A percentile compares a stretch with the other conserved stretches of the same genome.
These are phyloP conservation scores for Leucophenga maculata DNA, from an alignment of 2,888 invertebrate species.

Conservation along the genomic window DNA sequence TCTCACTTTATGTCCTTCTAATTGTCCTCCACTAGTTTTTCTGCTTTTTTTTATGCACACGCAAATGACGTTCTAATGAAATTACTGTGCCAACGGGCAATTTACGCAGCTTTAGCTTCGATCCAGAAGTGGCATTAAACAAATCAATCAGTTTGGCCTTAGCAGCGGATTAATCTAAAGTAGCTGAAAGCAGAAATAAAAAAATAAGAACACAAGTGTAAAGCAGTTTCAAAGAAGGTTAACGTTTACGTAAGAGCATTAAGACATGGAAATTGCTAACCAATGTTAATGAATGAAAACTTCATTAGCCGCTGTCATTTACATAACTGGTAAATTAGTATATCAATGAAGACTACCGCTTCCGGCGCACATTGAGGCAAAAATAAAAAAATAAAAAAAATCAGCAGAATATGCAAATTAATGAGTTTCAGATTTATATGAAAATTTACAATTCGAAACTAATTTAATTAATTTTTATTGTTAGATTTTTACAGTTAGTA, in stretches of 20 bases:
- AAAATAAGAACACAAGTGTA: neutral
- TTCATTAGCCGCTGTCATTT: conserved; percentile 64
- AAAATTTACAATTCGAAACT: too few relatives aligned
- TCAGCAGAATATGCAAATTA: too few relatives aligned
- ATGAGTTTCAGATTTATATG: too few relatives aligned
- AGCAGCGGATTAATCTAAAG: conserved; percentile 41
- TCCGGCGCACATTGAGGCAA: neutral
- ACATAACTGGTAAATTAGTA: conserved; percentile 58
- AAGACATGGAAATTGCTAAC: conserved; percentile 40
- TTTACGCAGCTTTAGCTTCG: conserved; percentile 43
- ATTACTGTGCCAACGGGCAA: conserved; percentile 53
- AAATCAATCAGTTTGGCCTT: conserved; percentile 60
- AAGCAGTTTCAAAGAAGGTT: conserved; percentile 27
- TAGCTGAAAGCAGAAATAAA: neutral
- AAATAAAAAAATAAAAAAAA: too few relatives aligned
- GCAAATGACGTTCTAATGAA: conserved; percentile 59
- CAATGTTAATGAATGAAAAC: conserved; percentile 62
- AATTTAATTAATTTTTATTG: too few relatives aligned
- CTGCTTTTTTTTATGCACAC: conserved; percentile 44
- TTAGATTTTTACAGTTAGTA: too few relatives aligned
- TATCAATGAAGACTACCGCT: neutral
- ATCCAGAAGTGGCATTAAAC: conserved; percentile 56
- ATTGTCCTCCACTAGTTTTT: conserved; percentile 41
- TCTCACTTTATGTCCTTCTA: conserved; percentile 28
- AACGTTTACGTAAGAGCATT: conserved; percentile 30